Evolutionary conservation across 2,888 invertebrate genomes (phyloP).

Genomic region (Hartigia nigra): DNA sequence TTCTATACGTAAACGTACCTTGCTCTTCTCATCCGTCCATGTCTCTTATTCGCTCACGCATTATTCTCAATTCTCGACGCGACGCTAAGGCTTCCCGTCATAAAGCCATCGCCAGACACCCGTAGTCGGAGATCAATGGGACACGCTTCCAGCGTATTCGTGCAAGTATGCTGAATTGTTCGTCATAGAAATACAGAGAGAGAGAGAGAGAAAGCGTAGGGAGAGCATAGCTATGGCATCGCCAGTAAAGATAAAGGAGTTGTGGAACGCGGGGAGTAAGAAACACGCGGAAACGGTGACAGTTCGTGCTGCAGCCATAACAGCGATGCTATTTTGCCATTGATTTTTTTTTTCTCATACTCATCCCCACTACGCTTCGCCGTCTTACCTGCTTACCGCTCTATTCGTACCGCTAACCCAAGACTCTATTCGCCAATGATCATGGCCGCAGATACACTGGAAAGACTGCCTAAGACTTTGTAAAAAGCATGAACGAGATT

Average conservation of each 20-base stretch:
- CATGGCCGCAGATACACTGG: slow-evolving; percentile 48
- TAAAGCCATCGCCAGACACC: not conserved
- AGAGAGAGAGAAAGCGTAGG: slow-evolving; percentile 13
- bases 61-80: not conserved
- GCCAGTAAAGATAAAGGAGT: slow-evolving; percentile 50
- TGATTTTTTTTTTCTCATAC: slow-evolving; percentile 34
- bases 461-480: slow-evolving; percentile 28
- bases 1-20: not conserved
- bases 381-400: slow-evolving; percentile 22
- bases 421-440: slow-evolving; percentile 48
- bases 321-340: slow-evolving; percentile 60
- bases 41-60: not conserved
- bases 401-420: slow-evolving; percentile 31
- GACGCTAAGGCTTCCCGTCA: not conserved
- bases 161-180: slow-evolving; percentile 40
- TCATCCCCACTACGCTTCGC: not conserved
- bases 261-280: slow-evolving; percentile 51
- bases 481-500: slow-evolving; percentile 45
- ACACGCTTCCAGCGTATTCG: slow-evolving; percentile 45
- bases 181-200: slow-evolving; percentile 28
- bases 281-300: slow-evolving; percentile 64
- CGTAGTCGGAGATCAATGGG: slow-evolving; percentile 45
- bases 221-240: slow-evolving; percentile 30
- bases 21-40: not conserved
- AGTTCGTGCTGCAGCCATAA: slow-evolving; percentile 61